Evolutionary conservation across 2,113 vertebrate genomes (phyloP), one percentile per base, ranked within the genome.

Genomic region (Oryzias celebensis): DNA sequence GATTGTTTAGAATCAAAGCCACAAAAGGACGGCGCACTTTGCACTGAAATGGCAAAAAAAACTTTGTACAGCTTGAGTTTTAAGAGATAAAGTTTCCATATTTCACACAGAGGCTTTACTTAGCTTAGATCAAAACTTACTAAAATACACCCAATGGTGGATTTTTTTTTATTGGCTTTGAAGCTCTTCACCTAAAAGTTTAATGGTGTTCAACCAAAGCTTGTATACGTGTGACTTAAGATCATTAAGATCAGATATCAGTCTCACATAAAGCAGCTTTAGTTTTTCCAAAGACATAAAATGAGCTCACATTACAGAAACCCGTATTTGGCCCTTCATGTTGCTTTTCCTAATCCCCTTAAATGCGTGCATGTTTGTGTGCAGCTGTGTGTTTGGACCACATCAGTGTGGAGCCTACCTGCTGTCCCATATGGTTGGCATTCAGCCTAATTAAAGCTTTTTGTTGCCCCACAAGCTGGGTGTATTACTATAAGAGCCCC

Each of bases 341-440:
- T 36, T 23, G 58, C 23, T 80, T 80, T 75, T 71, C 70, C 63
- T 61, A 54, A 73, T 24, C 59, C 51, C 47, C 22, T 62, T 50
- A 67, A 78, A 48, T 63, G 63, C 50, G 45, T 73, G 45, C 23
- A 26, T 53, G 7, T 48, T n/a, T 13, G 47, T 20, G 47, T 58
- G 65, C 36, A 36, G 36, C 36, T 36, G 36, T 60, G 63, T 56
- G 52, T 75, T 74, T 68, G 59, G 78, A 84, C 79, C 70, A 78
- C 80, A 85, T 71, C 42, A 50, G 83, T 56, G 18, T 66, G 50
- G 45, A 62, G 78, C 71, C 82, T 87, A 89, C 87, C 89, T 90
- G 83, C 80, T 73, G 68, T 71, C 69, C 78, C 87, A 88, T 88
- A 84, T 88, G 87, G 84, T 81, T 85, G 82, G 84, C 84, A 87